phyloP scores from a whole-genome alignment of 2,113 vertebrate species.

The Uria lomvia region DNA sequence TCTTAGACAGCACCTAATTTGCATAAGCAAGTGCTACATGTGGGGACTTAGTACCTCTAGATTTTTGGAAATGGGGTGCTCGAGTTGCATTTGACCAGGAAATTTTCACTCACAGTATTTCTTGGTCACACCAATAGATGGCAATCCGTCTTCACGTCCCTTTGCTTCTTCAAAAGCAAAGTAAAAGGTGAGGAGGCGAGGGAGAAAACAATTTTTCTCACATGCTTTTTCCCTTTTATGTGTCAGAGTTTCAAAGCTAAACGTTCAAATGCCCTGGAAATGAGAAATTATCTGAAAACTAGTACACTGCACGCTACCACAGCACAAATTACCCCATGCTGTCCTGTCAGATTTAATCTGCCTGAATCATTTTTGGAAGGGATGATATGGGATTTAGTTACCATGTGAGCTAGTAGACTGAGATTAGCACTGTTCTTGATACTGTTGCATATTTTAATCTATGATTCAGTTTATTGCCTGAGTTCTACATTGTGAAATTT shows the following conservation, averaged over 20 bases:
- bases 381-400: conserved; percentile 44
- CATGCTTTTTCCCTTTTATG: conserved; percentile 18
- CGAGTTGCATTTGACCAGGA: neutral
- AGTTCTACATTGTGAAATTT: neutral
- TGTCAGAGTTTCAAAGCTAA: conserved; percentile 61
- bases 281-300: conserved; percentile 62
- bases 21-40: neutral
- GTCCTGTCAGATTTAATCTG: conserved; percentile 66
- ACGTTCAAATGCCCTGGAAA: conserved; percentile 52
- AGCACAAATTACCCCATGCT: conserved; percentile 61
- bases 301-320: conserved; percentile 49
- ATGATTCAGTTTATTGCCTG: neutral
- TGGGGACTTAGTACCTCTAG: neutral
- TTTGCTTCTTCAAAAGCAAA: neutral
- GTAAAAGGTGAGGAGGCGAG: conserved; percentile 12
- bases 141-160: conserved; percentile 15
- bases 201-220: conserved; percentile 43
- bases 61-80: neutral
- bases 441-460: conserved; percentile 7
- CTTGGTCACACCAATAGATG: conserved; percentile 66
- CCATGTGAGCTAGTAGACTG: neutral
- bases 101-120: neutral
- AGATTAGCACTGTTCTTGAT: conserved; percentile 1
- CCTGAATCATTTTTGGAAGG: conserved; percentile 45
- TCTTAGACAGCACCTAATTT: neutral